These are phyloP conservation scores for Lipophrys pholis DNA, from an alignment of 2,113 vertebrate species.

Conservation along the genomic window DNA sequence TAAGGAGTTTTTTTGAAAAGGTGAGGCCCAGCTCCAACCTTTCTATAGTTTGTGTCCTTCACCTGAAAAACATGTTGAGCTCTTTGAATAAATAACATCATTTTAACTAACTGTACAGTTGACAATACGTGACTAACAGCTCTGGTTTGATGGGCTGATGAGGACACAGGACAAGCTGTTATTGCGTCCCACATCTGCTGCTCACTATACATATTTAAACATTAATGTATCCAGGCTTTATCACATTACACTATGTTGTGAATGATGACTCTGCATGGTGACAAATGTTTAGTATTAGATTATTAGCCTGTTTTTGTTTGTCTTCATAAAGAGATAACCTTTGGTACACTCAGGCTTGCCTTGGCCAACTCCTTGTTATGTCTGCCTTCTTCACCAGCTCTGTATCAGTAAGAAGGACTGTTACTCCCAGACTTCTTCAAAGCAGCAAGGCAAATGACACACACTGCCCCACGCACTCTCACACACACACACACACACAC, in stretches of 20 bases:
- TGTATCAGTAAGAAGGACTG: slow-evolving; percentile 5
- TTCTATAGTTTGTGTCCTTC: too few relatives aligned
- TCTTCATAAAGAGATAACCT: neutral
- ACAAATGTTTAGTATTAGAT: neutral
- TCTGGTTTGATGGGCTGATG: slow-evolving; percentile 10
- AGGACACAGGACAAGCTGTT: slow-evolving; percentile 40
- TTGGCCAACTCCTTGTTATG: neutral
- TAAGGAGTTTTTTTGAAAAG: too few relatives aligned
- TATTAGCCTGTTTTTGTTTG: neutral
- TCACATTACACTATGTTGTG: slow-evolving; percentile 22
- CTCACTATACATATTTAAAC: slow-evolving; percentile 28
- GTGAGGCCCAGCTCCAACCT: too few relatives aligned
- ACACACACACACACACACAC: too few relatives aligned
- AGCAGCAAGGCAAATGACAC: slow-evolving; percentile 4
- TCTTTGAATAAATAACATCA: too few relatives aligned
- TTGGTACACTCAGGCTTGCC: neutral
- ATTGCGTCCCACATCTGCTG: slow-evolving; percentile 31
- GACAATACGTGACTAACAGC: neutral
- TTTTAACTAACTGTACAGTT: too few relatives aligned
- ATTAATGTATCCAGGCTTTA: slow-evolving; percentile 11
- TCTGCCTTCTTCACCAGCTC: neutral
- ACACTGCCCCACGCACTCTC: too few relatives aligned
- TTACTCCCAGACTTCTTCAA: slow-evolving; percentile 4
- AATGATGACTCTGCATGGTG: neutral
- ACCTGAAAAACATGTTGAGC: too few relatives aligned